phyloP scores from a whole-genome alignment of 2,888 invertebrate genomes.

The Ommatoiulus sabulosus region DNA sequence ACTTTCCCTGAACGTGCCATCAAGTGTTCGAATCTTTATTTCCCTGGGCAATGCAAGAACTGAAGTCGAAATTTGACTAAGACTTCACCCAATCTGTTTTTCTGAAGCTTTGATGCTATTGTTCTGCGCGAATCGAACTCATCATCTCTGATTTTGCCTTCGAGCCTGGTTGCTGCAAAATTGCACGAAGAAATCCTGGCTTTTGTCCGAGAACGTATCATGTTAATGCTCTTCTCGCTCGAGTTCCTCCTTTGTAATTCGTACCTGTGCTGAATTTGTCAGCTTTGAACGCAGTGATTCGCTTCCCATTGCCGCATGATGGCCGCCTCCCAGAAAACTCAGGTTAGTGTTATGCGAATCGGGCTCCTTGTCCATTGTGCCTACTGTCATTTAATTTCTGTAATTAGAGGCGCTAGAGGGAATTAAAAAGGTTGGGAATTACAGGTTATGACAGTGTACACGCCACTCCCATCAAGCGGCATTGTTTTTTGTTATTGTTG shows the following conservation, averaged over 20 bases:
- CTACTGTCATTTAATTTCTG: not conserved
- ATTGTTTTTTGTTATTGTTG: not conserved
- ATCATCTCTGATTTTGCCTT: not conserved
- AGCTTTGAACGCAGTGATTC: not conserved
- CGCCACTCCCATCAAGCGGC: not conserved
- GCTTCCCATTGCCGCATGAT: not conserved
- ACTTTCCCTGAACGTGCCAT: no score
- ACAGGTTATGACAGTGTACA: not conserved
- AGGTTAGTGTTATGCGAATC: conserved; percentile 23
- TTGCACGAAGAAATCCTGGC: not conserved
- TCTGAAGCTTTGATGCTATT: not conserved
- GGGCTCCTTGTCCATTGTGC: conserved; percentile 4
- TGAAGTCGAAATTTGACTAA: no score
- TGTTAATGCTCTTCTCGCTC: not conserved
- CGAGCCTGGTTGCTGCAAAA: not conserved
- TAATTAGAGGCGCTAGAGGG: conserved; percentile 29
- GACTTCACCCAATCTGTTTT: no score
- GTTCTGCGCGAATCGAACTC: not conserved
- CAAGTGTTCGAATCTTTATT: no score
- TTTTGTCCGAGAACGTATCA: not conserved
- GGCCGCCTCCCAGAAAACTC: conserved; percentile 11
- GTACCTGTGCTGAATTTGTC: conserved; percentile 4
- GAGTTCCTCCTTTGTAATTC: conserved; percentile 10
- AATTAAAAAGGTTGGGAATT: conserved; percentile 20
- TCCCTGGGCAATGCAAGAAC: no score